Conservation (phyloP, 2,888 invertebrate genomes). For the Lepidocyrtoides sp. region DNA sequence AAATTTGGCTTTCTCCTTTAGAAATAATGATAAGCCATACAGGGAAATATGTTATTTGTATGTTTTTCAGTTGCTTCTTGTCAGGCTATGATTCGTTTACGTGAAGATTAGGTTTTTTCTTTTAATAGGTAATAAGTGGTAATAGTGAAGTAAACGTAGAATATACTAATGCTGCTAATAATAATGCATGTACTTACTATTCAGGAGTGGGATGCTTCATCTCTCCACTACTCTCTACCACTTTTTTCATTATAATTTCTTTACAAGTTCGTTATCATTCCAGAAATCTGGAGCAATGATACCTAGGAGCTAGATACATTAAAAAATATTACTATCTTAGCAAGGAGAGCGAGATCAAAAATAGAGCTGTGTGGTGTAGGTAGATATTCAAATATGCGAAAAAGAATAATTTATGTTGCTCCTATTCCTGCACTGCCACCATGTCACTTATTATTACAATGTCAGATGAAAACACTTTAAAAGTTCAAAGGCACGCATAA, state of each 20-base stretch:
- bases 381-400: too few species aligned
- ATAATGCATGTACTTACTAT: too few species aligned
- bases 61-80: not conserved
- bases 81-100: not conserved
- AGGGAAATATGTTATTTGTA: not conserved
- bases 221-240: slow-evolving; percentile 32
- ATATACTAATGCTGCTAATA: too few species aligned
- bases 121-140: slow-evolving; percentile 8
- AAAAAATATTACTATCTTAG: too few species aligned
- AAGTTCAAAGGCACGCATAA: not conserved
- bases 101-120: slow-evolving; percentile 28
- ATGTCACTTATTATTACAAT: too few species aligned
- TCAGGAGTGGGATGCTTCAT: not conserved
- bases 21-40: not conserved
- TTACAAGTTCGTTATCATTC: slow-evolving; percentile 53
- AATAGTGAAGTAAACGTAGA: not conserved
- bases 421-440: not conserved
- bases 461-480: not conserved
- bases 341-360: too few species aligned
- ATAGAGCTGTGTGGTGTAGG: too few species aligned
- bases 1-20: too few species aligned
- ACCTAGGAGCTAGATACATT: too few species aligned
- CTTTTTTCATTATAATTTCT: slow-evolving; percentile 69
- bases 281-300: slow-evolving; percentile 24
- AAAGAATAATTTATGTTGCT: not conserved